A percentile compares a stretch with the other conserved stretches of the same genome.
Evolutionary conservation across 2,113 vertebrate species (phyloP).

Genomic region (Ctenomys sociabilis): DNA sequence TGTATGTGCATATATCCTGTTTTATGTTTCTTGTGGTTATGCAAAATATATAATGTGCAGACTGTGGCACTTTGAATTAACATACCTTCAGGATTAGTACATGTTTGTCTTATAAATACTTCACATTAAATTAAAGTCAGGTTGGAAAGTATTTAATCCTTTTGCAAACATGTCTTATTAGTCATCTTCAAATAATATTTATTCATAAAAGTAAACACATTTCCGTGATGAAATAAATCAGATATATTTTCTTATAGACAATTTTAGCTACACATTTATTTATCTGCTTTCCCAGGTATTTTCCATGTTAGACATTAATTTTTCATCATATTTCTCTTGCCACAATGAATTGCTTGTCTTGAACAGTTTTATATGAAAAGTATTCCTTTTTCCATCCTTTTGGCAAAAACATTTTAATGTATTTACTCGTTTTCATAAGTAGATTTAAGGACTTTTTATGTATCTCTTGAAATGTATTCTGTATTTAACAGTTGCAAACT

Average conservation of each 20-base stretch:
- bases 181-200: constrained; percentile 74
- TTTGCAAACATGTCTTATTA: constrained; percentile 66
- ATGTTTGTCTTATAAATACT: constrained; percentile 62
- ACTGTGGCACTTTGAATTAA: constrained; percentile 46
- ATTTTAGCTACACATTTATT: constrained; percentile 55
- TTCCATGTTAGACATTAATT: constrained; percentile 54
- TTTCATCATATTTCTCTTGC: constrained; percentile 36
- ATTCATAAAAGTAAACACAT: constrained; percentile 72
- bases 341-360: constrained; percentile 58
- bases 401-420: constrained; percentile 14
- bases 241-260: constrained; percentile 60
- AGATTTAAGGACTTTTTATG: constrained; percentile 5
- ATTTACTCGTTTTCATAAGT: constrained; percentile 56
- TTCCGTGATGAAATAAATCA: constrained; percentile 60
- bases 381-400: constrained; percentile 15
- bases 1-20: background rate
- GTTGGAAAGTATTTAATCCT: constrained; percentile 71
- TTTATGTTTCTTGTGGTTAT: constrained; percentile 47
- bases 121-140: constrained; percentile 66
- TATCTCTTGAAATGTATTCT: constrained; percentile 18
- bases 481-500: background rate
- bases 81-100: constrained; percentile 59
- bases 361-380: constrained; percentile 45
- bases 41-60: constrained; percentile 30
- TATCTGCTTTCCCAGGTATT: constrained; percentile 45